phyloP scores from a whole-genome alignment of 1,140 invertebrate genomes.

The silkworm (Bombyx mori) region DNA sequence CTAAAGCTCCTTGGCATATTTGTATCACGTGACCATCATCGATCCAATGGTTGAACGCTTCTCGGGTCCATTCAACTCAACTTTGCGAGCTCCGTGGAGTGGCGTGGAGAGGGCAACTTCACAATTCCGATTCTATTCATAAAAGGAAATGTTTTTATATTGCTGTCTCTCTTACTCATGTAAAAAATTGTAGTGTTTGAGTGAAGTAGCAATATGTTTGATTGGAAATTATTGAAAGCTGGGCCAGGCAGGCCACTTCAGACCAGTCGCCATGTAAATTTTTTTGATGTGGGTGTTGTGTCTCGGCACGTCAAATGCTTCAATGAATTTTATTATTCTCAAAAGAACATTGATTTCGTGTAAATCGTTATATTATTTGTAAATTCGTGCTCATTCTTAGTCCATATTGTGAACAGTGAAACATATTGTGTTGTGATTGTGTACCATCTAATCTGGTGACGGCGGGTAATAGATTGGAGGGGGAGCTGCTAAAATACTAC shows the following conservation, averaged over 20 bases:
- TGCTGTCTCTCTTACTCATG: slow-evolving; percentile 53
- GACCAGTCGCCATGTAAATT: slow-evolving; percentile 67
- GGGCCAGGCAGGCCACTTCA: slow-evolving; percentile 24
- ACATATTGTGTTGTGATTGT: slow-evolving; percentile 52
- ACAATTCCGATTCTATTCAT: slow-evolving; percentile 68
- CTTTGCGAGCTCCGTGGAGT: slow-evolving; percentile 60
- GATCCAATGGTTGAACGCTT: slow-evolving; percentile 71
- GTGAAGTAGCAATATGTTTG: slow-evolving; percentile 66
- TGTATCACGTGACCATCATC: slow-evolving; percentile 67
- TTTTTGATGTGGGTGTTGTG: slow-evolving; percentile 72
- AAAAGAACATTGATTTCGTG: slow-evolving; percentile 61
- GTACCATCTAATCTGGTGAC: slow-evolving; percentile 50
- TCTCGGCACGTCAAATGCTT: slow-evolving; percentile 68
- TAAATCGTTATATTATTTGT: slow-evolving; percentile 41
- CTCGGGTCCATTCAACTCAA: slow-evolving; percentile 72
- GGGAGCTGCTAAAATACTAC: slow-evolving; percentile 70
- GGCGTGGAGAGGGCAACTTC: slow-evolving; percentile 68
- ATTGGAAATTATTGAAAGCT: slow-evolving; percentile 69
- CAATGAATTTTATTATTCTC: slow-evolving; percentile 65
- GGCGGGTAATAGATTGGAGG: slow-evolving; percentile 64
- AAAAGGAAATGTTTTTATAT: slow-evolving; percentile 67
- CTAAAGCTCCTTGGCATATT: slow-evolving; percentile 42
- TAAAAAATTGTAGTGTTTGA: slow-evolving; percentile 68
- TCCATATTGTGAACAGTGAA: slow-evolving; percentile 22
- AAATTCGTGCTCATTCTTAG: slow-evolving; percentile 34